Base-by-base conservation (phyloP, 2,797 vertebrate genomes). In the Pyrrhura leucotis region DNA sequence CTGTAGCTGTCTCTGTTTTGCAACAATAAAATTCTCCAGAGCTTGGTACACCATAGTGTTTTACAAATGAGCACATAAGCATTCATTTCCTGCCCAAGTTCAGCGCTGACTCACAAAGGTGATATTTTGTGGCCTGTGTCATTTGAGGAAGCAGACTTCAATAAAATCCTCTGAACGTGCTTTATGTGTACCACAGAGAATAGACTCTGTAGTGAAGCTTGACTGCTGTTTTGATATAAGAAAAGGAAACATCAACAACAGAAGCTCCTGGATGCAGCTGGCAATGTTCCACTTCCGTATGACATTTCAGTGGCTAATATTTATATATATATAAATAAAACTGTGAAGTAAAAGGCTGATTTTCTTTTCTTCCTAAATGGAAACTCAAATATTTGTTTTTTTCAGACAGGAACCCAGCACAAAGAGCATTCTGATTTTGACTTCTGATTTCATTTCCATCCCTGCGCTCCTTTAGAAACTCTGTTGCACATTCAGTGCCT, bases 81-180 rank as follows among this genome's bases (percentile, higher is more conserved):
- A 1, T 53, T 21, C 1, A 1, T 81, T 78, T 74, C 39, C 25
- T 78, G 74, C 7, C 29, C 28, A 22, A 12, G 13, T 39, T 91
- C 53, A 23, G 8, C 23, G 75, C 62, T 85, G 79, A 63, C 23
- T 91, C 71, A 67, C n/a, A 61, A 61, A 35, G 5, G 2, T 17
- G 40, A 25, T 2, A 4, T 59, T 67, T 9, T 11, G 22, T 56
- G 82, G 50, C 13, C 33, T 29, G 25, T 50, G 44, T 67, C 62
- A 16, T 31, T 31, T 75, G n/a, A 92, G 14, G 69, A 87, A 92
- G 39, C 20, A 78, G 48, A 42, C 5, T 8, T 28, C 0, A 0
- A 13, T 3, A 7, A 22, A 67, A 20, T 47, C 22, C 44, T 51
- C 45, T 82, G n/a, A 42, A n/a, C 0, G 0, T 54, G 29, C 25